Conservation (phyloP, 1,140 invertebrate genomes). For the Drosophila rufa region DNA sequence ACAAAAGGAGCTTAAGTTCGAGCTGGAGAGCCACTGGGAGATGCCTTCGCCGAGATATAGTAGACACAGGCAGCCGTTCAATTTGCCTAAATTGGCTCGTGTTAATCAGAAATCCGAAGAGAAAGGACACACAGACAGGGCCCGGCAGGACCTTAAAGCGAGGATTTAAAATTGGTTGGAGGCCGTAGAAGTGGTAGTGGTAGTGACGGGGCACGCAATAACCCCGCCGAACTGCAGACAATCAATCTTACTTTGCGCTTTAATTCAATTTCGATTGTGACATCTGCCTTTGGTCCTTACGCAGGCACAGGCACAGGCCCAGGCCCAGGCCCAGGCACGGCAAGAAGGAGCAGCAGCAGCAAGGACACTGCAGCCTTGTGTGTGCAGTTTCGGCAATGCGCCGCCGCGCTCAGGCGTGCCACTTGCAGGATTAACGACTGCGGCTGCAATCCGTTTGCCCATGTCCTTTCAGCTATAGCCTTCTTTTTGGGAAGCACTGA, state of each 20-base stretch:
- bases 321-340: not conserved
- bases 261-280: constrained; percentile 84
- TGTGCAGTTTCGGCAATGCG: constrained; percentile 79
- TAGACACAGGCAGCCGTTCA: constrained; percentile 59
- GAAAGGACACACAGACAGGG: not conserved
- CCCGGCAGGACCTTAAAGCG: constrained; percentile 57
- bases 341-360: constrained; percentile 21
- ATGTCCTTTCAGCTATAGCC: constrained; percentile 44
- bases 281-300: constrained; percentile 79
- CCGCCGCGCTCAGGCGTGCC: constrained; percentile 78
- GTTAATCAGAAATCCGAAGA: constrained; percentile 57
- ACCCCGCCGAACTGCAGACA: constrained; percentile 80
- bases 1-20: constrained; percentile 34
- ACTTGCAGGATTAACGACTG: constrained; percentile 79
- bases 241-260: constrained; percentile 84
- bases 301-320: constrained; percentile 18
- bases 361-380: constrained; percentile 56
- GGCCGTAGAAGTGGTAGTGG: constrained; percentile 4
- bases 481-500: not conserved
- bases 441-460: constrained; percentile 75
- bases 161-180: constrained; percentile 36
- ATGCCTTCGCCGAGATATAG: constrained; percentile 40
- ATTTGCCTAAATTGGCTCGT: constrained; percentile 79
- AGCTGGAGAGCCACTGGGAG: constrained; percentile 7
- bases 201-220: constrained; percentile 69